A percentile compares a stretch with the other conserved stretches of the same genome.
Conservation (phyloP, 2,797 vertebrate genomes). For the Falco concolor region DNA sequence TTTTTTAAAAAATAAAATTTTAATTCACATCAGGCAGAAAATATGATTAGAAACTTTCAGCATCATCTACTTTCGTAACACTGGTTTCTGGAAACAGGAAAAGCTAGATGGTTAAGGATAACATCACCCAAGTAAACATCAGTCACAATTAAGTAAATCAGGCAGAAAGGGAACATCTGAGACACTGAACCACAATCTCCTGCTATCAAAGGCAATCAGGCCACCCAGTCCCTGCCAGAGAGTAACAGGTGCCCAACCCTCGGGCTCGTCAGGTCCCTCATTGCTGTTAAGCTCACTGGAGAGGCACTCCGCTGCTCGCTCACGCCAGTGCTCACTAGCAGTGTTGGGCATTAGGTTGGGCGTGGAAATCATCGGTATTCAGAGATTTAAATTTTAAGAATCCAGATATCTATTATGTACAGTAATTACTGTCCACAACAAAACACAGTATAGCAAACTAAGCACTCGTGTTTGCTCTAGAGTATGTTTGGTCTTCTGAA, state of each 20-base stretch:
- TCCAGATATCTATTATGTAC: neutral
- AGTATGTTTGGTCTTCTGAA: neutral
- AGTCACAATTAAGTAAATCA: neutral
- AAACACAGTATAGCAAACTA: neutral
- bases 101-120: neutral
- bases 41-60: neutral
- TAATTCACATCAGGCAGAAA: neutral
- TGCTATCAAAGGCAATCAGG: neutral
- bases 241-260: rapidly evolving
- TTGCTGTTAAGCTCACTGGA: neutral
- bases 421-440: neutral
- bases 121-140: neutral
- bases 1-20: neutral
- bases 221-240: neutral
- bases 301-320: neutral
- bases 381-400: neutral
- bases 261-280: neutral
- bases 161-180: neutral
- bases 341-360: neutral
- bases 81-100: neutral
- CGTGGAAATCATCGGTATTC: neutral
- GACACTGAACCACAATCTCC: neutral
- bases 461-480: neutral
- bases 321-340: neutral
- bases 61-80: neutral